These are phyloP conservation scores for Notarius lentiginosus DNA, from an alignment of 2,113 vertebrate genomes.

Conservation along the genomic window DNA sequence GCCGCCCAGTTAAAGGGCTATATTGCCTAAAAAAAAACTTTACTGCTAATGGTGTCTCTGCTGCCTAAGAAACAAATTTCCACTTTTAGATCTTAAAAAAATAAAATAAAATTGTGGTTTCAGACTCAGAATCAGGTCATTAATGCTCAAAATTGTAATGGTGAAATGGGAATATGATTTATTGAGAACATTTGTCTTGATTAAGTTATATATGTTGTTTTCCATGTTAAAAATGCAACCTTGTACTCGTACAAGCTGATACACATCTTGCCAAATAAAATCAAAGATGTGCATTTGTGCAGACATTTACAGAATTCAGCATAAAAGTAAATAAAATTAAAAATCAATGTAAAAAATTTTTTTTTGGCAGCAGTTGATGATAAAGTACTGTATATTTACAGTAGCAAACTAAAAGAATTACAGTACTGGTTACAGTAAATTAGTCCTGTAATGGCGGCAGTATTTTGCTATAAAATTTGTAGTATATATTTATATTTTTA, in stretches of 20 bases:
- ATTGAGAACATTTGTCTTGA: neutral
- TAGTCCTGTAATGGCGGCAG: neutral
- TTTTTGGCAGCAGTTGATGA: no score
- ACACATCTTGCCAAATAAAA: no score
- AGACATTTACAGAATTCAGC: neutral
- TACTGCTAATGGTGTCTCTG: neutral
- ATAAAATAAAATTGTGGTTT: neutral
- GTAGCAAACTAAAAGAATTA: neutral
- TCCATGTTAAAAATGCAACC: neutral
- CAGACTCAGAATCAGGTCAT: neutral
- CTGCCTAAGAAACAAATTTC: neutral
- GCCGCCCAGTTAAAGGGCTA: neutral
- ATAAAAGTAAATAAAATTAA: neutral
- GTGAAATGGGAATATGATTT: neutral
- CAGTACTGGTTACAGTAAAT: neutral
- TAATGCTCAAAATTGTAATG: neutral
- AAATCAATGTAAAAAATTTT: no score
- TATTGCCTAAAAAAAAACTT: neutral
- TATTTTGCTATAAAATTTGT: neutral
- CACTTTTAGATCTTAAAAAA: neutral
- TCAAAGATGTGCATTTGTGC: neutral
- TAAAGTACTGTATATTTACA: neutral
- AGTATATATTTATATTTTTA: neutral
- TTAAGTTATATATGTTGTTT: neutral
- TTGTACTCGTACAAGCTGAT: neutral